Evolutionary conservation across 64 coral and sea anemone genomes (phyloP).

Genomic region (Porites lutea): DNA sequence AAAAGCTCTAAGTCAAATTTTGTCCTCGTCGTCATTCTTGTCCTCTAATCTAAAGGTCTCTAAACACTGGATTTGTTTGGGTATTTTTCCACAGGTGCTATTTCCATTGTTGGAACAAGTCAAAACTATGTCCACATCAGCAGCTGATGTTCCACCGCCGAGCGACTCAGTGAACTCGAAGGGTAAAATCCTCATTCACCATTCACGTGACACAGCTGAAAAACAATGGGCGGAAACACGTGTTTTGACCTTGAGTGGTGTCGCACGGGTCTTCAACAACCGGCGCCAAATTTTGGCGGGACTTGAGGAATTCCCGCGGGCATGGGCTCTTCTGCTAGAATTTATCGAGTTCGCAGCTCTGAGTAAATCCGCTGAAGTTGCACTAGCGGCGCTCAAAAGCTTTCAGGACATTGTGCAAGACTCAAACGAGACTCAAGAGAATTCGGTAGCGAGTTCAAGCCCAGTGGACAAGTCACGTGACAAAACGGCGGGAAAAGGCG

Average conservation of each 20-base stretch:
- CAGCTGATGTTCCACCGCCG: conserved; percentile 90
- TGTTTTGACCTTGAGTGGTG: conserved; percentile 87
- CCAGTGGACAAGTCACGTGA: conserved; percentile 25
- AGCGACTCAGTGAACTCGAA: conserved; percentile 77
- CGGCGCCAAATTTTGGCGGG: conserved; percentile 89
- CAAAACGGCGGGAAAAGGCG: conserved; percentile 51
- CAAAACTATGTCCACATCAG: conserved; percentile 95
- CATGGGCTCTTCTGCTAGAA: conserved; percentile 89
- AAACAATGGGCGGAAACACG: conserved; percentile 98
- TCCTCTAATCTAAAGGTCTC: no score
- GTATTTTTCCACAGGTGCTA: conserved; percentile 64
- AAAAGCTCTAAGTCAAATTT: no score
- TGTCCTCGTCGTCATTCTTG: no score
- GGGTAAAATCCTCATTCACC: conserved; percentile 93
- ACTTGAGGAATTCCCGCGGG: conserved; percentile 90
- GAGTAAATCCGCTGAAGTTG: conserved; percentile 95
- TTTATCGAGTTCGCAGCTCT: conserved; percentile 92
- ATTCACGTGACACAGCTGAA: conserved; percentile 96
- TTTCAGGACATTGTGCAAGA: conserved; percentile 98
- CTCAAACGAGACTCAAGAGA: conserved; percentile 44
- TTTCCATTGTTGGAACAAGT: conserved; percentile 99
- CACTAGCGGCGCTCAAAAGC: conserved; percentile 93
- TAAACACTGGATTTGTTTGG: not conserved
- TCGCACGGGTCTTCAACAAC: conserved; percentile 97
- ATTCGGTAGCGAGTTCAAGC: conserved; percentile 7